Evolutionary conservation across 2,888 invertebrate genomes (phyloP), one percentile per base, ranked within the genome.

Genomic region (Lepidonotus clava): DNA sequence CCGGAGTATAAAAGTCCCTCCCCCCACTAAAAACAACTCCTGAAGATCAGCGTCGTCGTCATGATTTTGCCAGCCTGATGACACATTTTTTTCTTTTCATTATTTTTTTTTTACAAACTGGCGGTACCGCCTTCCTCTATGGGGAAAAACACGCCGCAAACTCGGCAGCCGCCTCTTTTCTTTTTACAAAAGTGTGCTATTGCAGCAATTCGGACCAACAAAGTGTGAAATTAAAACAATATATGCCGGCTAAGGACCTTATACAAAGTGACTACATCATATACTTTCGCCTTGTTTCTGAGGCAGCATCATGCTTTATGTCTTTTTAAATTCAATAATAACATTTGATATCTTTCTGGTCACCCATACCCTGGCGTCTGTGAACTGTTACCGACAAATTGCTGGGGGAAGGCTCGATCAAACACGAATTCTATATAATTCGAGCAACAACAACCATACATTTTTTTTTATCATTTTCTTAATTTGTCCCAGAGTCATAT

Each of bases 401-500:
- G 34, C 18, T n/a, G n/a, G 71, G 71, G 36, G 71, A 71, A 56
- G 24, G 5, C 8, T n/a, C 56, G n/a, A 71, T 36, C 71, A 71
- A 34, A 34, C 71, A 71, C 71, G 14, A 38, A 71, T 71, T 36
- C 71, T 71, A 71, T 34, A 71, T 71, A 36, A 71, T 71, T 71
- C 36, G 21, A 71, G 34, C 71, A 71, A 71, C 71, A 71, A 71
- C 71, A 71, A 71, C 36, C 38, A 71, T 71, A 71, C 71, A 36
- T 71, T 71, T 71, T 71, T 71, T 71, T 67, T 67, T 38, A 11
- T 38, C 71, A 8, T 46, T 46, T 46, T 46, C 18, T 34, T 36
- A 71, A 34, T 71, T 71, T 71, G 36, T 71, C 71, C 71, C 71
- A 71, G 32, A 66, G 71, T 71, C 71, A 71, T 71, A 71, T 71